These are phyloP conservation scores for Xylocampa areola DNA, from an alignment of 2,888 invertebrate species.

Conservation along the genomic window DNA sequence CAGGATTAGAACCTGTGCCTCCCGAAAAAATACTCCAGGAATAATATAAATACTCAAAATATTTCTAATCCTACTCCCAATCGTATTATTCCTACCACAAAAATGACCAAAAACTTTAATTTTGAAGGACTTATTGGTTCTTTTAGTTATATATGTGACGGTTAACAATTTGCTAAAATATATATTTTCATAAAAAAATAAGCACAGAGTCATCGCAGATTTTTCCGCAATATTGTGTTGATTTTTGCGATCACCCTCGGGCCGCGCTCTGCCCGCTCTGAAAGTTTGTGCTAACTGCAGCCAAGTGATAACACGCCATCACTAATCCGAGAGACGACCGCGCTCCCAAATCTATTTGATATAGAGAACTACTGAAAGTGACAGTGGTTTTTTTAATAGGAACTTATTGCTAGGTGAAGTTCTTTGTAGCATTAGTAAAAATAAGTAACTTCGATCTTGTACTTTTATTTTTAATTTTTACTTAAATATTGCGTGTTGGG, in stretches of 20 bases:
- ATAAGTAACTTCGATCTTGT: too few relatives aligned
- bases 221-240: constrained; percentile 48
- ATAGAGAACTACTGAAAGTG: constrained; percentile 58
- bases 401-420: too few relatives aligned
- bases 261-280: constrained; percentile 37
- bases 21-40: too few relatives aligned
- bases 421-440: too few relatives aligned
- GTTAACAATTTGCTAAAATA: not conserved
- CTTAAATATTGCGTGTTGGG: too few relatives aligned
- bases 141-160: not conserved
- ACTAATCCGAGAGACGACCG: constrained; percentile 79
- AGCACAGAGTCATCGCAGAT: constrained; percentile 29
- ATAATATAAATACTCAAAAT: too few relatives aligned
- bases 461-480: too few relatives aligned
- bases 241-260: constrained; percentile 51
- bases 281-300: constrained; percentile 79
- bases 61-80: too few relatives aligned
- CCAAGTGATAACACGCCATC: constrained; percentile 78
- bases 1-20: too few relatives aligned
- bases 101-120: too few relatives aligned
- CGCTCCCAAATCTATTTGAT: constrained; percentile 72
- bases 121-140: too few relatives aligned
- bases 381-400: not conserved
- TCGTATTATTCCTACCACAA: too few relatives aligned
- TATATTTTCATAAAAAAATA: constrained; percentile 15